Base-by-base conservation (phyloP, 2,797 vertebrate genomes). In the Setipinna tenuifilis region DNA sequence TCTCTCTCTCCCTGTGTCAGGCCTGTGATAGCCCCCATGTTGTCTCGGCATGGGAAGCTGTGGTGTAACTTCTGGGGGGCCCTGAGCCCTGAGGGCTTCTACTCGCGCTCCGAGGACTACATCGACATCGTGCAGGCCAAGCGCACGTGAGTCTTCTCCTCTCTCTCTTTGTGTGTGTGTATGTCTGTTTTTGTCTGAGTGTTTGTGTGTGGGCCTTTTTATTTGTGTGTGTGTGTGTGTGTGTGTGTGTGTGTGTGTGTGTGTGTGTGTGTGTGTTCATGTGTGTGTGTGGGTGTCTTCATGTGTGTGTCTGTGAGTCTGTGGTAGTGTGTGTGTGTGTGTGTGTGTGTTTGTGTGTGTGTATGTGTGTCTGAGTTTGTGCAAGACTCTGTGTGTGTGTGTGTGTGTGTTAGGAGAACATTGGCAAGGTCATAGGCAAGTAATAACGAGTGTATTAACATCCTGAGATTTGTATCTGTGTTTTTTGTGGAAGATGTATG, bases 31-130 rank as follows among this genome's bases (percentile, higher is more conserved):
- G 96, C 97, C 0, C 97, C 97, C 31, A 97, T 98, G 96, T 81
- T 98, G 84, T 97, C 97, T 75, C 96, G 93, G 82, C 95, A 96
- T 0, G 97, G 97, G 4, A 98, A 98, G 87, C 95, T 98, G 82
- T 98, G 97, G 97, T 97, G 97, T 25, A 98, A 98, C 92, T 98
- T 98, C 92, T 97, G 97, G 97, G 97, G 97, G 0, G 97, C 97
- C 3, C 91, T 98, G 88, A 98, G 96, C 91, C 95, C 96, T 0
- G 97, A 98, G 0, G 97, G 97, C 0, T 98, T 91, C 89, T 98
- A 98, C 57, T 96, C 96, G 0, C 95, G 97, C 1, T 96, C 97
- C 0, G 97, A 98, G 82, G 97, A 98, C 88, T 98, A 98, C 31
- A 97, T 98, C 23, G 97, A 98, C 88, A 94, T 98, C n/a, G 97